Base-by-base conservation (phyloP, 2,888 invertebrate species). In the Elegia similella region DNA sequence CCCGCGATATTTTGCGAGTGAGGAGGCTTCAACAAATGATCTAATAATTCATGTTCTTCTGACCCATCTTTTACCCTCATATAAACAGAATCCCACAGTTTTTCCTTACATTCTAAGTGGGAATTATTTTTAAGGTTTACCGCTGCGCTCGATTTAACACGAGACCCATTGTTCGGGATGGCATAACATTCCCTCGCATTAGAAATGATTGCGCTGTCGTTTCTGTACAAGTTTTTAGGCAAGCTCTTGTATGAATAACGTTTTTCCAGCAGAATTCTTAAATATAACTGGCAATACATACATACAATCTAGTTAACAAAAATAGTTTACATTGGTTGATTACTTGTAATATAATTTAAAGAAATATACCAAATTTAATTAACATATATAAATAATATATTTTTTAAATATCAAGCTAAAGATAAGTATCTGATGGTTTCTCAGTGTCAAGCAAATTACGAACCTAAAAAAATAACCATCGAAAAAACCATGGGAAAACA, bases 71-170 rank as follows among this genome's bases (percentile, higher is more conserved):
- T 70, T 68, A 70, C 66, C 73, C 76, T 67, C 69, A 71, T 71
- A 78, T 73, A 76, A 78, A 76, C 73, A 71, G 76, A 78, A 74
- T 75, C 72, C 69, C 66, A 68, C 72, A 72, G 70, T 76, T 73
- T 76, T 73, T 71, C 70, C 70, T 73, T 66, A 64, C 66, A 67
- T 68, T 72, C 59, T 62, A 70, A 62, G 67, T 64, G 60, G 68
- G 64, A 70, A 69, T 76, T 77, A 76, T 79, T 73, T 74, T 72
- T 68, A 63, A 66, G 67, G 63, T 13, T 66, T 63, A 64, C 59
- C 59, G 52, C 38, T 44, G 23, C 30, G 53, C 55, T 55, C 47
- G 38, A 48, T 42, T 56, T 56, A 56, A 56, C 48, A 30, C 42
- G 16, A 12, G n/a, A 43, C 32, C 53, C 57, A 57, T 38, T 55